These are phyloP conservation scores for Trematomus loennbergii DNA, from an alignment of 2,113 vertebrate species.

Conservation along the genomic window DNA sequence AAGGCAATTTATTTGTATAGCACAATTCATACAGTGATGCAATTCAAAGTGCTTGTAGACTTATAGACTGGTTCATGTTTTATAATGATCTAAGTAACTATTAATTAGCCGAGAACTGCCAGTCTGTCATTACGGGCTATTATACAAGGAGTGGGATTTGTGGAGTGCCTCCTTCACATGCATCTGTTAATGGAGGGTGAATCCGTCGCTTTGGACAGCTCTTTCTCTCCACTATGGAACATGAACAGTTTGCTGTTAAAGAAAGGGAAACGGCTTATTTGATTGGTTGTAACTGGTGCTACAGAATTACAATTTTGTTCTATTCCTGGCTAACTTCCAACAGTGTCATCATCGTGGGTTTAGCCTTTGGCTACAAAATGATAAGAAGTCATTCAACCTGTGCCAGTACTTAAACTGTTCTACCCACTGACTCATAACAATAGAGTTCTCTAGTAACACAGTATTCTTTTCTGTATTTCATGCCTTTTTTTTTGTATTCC, in stretches of 20 bases:
- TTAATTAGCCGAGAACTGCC: no score
- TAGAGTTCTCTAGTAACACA: background rate
- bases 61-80: background rate
- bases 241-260: background rate
- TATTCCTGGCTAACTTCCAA: background rate
- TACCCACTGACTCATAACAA: conserved; percentile 18
- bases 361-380: no score
- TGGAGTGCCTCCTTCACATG: background rate
- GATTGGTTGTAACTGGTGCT: background rate
- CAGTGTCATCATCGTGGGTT: background rate
- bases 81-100: no score
- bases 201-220: background rate
- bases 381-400: conserved; percentile 13
- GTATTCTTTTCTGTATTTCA: background rate
- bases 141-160: background rate
- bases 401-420: conserved; percentile 3
- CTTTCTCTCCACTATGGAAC: background rate
- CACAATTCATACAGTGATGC: no score
- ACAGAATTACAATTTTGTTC: background rate
- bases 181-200: background rate
- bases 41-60: no score
- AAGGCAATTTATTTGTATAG: no score
- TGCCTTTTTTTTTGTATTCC: background rate
- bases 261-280: background rate
- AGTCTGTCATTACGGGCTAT: no score